Conservation (phyloP, 2,113 vertebrate species). For the Mesitornis unicolor region DNA sequence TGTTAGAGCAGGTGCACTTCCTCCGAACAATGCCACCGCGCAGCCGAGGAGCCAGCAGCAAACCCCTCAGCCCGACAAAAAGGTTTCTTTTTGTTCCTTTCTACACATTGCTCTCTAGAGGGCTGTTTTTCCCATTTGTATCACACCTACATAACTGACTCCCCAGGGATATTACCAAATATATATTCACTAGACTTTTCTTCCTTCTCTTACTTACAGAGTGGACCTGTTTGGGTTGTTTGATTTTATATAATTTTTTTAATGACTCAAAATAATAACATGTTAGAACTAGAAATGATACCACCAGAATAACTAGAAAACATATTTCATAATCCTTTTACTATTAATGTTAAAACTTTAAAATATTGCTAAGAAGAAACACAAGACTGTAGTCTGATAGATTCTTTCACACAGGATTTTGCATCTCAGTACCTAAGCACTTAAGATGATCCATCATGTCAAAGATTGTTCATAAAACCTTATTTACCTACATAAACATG, state of each 20-base stretch:
- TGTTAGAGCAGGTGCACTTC: background rate
- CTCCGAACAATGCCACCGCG: background rate
- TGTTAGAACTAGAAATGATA: background rate
- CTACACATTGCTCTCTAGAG: background rate
- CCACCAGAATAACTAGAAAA: background rate
- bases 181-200: background rate
- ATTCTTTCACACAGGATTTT: background rate
- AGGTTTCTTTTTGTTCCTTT: conserved; percentile 22
- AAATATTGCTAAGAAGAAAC: background rate
- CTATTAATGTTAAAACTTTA: background rate
- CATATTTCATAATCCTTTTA: background rate
- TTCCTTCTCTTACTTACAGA: background rate
- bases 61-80: background rate
- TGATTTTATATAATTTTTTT: background rate
- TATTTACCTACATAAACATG: background rate
- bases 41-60: background rate
- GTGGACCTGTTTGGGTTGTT: background rate
- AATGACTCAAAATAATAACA: background rate
- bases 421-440: background rate
- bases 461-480: background rate
- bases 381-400: background rate
- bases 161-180: background rate
- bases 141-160: background rate
- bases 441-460: background rate
- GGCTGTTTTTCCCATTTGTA: background rate